Conservation (phyloP, 2,113 vertebrate species). For the Cranoglanis bouderius region DNA sequence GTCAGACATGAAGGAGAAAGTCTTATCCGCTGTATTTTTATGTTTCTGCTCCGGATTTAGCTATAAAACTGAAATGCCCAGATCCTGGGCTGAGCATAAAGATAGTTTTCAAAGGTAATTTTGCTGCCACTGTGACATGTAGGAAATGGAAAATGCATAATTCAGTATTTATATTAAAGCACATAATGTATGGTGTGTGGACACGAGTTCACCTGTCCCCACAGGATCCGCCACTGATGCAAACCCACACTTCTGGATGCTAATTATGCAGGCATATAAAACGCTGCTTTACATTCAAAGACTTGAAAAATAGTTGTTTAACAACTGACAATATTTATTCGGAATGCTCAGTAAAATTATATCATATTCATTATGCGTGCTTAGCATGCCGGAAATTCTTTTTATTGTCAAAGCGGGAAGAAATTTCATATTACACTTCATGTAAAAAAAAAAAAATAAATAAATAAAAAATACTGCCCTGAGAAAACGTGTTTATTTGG, state of each 20-base stretch:
- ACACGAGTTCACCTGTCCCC: conserved; percentile 34
- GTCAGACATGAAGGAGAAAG: conserved; percentile 16
- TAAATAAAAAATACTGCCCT: conserved; percentile 59
- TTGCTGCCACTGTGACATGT: conserved; percentile 22
- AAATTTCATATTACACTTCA: conserved; percentile 60
- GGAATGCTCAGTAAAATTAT: background rate
- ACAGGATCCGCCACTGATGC: conserved; percentile 18
- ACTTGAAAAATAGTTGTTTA: background rate
- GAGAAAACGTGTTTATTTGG: conserved; percentile 70
- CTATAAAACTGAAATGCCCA: conserved; percentile 3
- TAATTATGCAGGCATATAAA: conserved; percentile 21
- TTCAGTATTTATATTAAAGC: conserved; percentile 50
- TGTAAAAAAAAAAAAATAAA: conserved; percentile 23
- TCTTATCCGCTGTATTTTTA: background rate
- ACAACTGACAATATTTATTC: background rate
- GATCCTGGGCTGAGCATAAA: conserved; percentile 29
- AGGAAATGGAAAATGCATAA: conserved; percentile 53
- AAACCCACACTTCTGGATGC: background rate
- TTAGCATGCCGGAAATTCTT: conserved; percentile 20
- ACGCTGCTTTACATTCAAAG: conserved; percentile 1
- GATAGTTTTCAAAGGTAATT: conserved; percentile 39
- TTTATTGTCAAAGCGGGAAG: conserved; percentile 34
- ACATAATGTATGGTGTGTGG: conserved; percentile 40
- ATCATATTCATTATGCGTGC: conserved; percentile 24
- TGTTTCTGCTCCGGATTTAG: conserved; percentile 1